A percentile compares a stretch with the other conserved stretches of the same genome.
Conservation (phyloP, 2,888 invertebrate species). For the Sesamia inferens region DNA sequence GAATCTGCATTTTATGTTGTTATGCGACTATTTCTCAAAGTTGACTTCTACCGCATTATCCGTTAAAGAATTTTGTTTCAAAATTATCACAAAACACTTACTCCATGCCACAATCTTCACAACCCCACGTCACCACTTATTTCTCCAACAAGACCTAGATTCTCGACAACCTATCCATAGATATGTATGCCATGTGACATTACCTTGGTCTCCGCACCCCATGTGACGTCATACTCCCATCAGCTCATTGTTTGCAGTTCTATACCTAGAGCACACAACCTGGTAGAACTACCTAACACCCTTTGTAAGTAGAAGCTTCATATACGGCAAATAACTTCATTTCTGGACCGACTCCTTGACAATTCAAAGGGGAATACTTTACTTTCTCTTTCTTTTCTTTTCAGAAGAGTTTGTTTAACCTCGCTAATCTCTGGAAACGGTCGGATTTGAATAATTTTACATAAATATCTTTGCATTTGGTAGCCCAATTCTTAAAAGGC, state of each 20-base stretch:
- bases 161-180: neutral
- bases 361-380: neutral
- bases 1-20: too few relatives aligned
- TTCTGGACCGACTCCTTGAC: neutral
- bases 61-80: too few relatives aligned
- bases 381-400: too few relatives aligned
- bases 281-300: slow-evolving; percentile 15
- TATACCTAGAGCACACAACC: slow-evolving; percentile 28
- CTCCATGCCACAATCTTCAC: neutral
- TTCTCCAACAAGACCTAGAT: slow-evolving; percentile 45
- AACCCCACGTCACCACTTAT: slow-evolving; percentile 2
- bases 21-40: too few relatives aligned
- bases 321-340: neutral
- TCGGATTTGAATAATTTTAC: neutral
- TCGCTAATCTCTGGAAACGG: neutral
- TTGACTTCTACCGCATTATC: too few relatives aligned
- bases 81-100: neutral
- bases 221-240: slow-evolving; percentile 44
- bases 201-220: slow-evolving; percentile 48
- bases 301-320: neutral
- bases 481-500: neutral
- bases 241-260: slow-evolving; percentile 38
- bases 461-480: neutral
- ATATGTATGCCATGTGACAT: slow-evolving; percentile 24
- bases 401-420: neutral